Evolutionary conservation across 2,888 invertebrate genomes (phyloP).

Genomic region (Protophormia terraenovae): DNA sequence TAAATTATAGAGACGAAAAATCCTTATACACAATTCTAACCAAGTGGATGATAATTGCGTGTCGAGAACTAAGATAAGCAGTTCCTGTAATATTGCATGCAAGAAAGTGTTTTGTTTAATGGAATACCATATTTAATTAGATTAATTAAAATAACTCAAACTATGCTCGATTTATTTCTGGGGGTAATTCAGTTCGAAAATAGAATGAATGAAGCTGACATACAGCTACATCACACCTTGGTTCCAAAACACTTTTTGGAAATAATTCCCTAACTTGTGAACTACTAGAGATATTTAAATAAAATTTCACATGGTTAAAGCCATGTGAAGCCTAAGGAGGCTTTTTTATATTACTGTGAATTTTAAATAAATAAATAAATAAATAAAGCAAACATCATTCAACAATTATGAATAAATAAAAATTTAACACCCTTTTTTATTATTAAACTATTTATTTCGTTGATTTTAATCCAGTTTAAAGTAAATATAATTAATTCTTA

Average conservation of each 20-base stretch:
- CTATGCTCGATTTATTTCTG: no score
- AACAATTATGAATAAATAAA: background rate
- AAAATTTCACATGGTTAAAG: no score
- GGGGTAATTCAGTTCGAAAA: no score
- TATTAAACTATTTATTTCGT: slow-evolving; percentile 36
- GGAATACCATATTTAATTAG: background rate
- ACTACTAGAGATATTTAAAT: no score
- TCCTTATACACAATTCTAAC: background rate
- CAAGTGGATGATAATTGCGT: background rate
- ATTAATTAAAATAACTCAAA: background rate
- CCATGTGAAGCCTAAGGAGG: no score
- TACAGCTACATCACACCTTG: no score
- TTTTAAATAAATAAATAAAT: no score
- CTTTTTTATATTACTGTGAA: no score
- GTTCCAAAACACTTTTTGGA: no score
- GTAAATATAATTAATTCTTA: background rate
- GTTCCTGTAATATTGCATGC: background rate
- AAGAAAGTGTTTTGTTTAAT: background rate
- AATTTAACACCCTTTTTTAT: background rate
- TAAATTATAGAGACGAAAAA: background rate
- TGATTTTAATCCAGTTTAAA: slow-evolving; percentile 34
- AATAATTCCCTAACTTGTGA: no score
- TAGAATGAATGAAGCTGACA: no score
- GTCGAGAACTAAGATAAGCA: background rate
- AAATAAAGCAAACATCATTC: no score